phyloP scores from a whole-genome alignment of 2,113 vertebrate genomes.

The Microcebus ravelobensis region DNA sequence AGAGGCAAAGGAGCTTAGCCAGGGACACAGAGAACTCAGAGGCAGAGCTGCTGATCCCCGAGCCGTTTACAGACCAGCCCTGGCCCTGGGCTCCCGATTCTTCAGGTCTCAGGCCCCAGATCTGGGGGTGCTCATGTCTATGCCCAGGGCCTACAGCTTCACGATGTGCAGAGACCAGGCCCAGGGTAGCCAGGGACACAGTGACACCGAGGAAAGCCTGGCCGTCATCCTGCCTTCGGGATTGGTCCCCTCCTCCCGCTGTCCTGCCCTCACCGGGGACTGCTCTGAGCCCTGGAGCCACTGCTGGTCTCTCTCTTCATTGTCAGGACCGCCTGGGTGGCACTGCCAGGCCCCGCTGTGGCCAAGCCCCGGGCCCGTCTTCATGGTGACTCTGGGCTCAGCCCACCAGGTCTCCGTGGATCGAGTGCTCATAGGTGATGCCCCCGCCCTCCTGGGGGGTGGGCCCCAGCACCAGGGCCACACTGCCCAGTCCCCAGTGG shows the following conservation, averaged over 20 bases:
- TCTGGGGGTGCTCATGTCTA: not conserved
- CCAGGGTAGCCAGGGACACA: not conserved
- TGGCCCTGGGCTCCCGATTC: fast-evolving
- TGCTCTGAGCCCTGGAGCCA: not conserved
- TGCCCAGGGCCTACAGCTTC: not conserved
- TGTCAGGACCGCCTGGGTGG: not conserved
- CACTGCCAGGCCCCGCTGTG: not conserved
- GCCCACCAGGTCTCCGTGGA: not conserved
- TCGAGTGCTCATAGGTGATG: fast-evolving
- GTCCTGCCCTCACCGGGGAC: not conserved
- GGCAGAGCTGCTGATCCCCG: not conserved
- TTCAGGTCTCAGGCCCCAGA: not conserved
- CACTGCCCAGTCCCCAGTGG: fast-evolving
- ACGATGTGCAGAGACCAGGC: fast-evolving
- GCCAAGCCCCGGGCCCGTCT: not conserved
- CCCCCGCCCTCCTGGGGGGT: not conserved
- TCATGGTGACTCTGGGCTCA: not conserved
- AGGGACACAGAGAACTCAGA: not conserved
- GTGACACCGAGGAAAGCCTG: not conserved
- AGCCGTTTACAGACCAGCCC: not conserved
- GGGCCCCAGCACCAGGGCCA: not conserved
- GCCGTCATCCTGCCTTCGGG: not conserved
- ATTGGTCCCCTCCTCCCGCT: not conserved
- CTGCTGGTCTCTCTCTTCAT: not conserved
- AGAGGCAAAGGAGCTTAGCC: not conserved